Conservation (phyloP, 1,140 invertebrate genomes). For the Radopholus similis region DNA sequence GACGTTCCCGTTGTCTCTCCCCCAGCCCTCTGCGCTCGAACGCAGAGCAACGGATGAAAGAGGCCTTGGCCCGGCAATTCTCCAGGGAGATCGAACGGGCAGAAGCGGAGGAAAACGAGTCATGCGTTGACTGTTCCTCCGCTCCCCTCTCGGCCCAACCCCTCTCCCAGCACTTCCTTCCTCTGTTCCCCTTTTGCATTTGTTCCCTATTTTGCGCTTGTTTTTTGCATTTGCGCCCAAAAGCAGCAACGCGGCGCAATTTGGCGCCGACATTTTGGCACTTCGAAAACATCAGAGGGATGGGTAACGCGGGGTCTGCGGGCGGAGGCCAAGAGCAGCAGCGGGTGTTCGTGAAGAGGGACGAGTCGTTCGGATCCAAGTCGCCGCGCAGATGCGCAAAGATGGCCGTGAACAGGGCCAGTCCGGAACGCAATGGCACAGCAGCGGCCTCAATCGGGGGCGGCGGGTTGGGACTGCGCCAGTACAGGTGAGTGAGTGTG, state of each 20-base stretch:
- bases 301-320: neutral
- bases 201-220: neutral
- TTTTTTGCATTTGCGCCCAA: neutral
- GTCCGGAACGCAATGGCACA: neutral
- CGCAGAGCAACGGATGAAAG: neutral
- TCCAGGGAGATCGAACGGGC: no score
- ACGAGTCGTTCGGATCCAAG: constrained; percentile 33
- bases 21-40: neutral
- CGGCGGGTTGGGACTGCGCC: neutral
- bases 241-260: no score
- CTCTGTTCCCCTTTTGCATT: neutral
- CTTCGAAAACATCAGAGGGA: neutral
- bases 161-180: neutral
- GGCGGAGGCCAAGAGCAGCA: neutral
- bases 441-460: no score
- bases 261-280: neutral
- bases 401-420: neutral
- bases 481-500: neutral
- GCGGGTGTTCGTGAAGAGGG: constrained; percentile 29
- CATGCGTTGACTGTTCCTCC: neutral
- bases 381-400: constrained; percentile 10
- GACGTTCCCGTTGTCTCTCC: neutral
- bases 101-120: no score
- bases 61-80: neutral
- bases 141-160: neutral